Evolutionary conservation across 2,888 invertebrate genomes (phyloP).

Genomic region (Loripinus fragilis): DNA sequence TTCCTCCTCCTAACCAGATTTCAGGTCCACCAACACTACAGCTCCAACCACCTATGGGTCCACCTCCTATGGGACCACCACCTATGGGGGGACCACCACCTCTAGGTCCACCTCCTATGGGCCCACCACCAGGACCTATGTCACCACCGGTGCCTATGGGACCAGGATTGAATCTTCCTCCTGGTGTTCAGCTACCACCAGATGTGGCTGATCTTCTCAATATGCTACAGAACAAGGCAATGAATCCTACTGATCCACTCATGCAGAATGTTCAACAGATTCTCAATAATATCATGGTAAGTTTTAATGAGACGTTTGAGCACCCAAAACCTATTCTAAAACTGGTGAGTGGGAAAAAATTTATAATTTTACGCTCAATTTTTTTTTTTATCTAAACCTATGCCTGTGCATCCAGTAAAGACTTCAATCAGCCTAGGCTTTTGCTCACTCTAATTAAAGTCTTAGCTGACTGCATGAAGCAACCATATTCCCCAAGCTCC

Average conservation of each 20-base stretch:
- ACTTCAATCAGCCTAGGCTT: too few relatives aligned
- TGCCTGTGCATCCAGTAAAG: too few relatives aligned
- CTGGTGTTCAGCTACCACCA: constrained; percentile 68
- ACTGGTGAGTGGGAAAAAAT: too few relatives aligned
- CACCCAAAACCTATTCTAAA: too few relatives aligned
- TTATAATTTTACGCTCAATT: too few relatives aligned
- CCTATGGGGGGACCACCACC: constrained; percentile 15
- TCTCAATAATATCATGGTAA: constrained; percentile 72
- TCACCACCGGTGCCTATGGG: not conserved
- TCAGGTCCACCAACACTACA: constrained; percentile 27
- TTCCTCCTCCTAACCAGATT: not conserved
- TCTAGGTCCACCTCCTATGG: not conserved
- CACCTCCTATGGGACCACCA: not conserved
- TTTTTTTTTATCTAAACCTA: too few relatives aligned
- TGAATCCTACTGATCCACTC: constrained; percentile 51
- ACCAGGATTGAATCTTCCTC: constrained; percentile 36
- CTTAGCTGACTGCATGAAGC: too few relatives aligned
- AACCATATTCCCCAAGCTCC: too few relatives aligned
- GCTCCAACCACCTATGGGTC: constrained; percentile 19
- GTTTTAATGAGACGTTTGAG: too few relatives aligned
- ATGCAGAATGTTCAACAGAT: constrained; percentile 73
- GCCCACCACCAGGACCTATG: not conserved
- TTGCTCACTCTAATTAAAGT: too few relatives aligned
- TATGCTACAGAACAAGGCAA: constrained; percentile 64
- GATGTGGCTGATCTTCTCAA: constrained; percentile 73